Evolutionary conservation across 2,113 vertebrate genomes (phyloP).

Genomic region (Periophthalmodon schlosseri): DNA sequence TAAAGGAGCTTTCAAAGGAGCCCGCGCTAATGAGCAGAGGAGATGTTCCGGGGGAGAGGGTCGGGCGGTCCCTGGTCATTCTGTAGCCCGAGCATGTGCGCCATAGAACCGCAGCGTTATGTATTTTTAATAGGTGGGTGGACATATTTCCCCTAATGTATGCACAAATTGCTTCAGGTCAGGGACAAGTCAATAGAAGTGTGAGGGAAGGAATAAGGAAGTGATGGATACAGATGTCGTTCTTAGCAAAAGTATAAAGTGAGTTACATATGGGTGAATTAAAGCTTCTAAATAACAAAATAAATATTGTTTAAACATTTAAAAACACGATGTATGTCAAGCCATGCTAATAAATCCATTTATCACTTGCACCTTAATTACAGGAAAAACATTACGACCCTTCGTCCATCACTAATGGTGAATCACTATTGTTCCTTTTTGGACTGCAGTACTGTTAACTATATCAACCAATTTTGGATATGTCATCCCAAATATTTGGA

Average conservation of each 20-base stretch:
- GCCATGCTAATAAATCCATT: no score
- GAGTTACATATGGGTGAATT: no score
- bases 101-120: slow-evolving; percentile 34
- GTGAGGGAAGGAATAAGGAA: slow-evolving; percentile 15
- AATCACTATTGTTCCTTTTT: no score
- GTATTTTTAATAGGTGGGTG: slow-evolving; percentile 56
- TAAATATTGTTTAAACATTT: no score
- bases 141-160: slow-evolving; percentile 55
- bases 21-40: not conserved
- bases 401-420: no score
- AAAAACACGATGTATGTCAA: no score
- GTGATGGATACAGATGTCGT: not conserved
- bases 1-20: not conserved
- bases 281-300: no score
- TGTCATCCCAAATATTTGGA: no score
- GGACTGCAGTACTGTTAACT: no score
- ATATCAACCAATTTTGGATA: no score
- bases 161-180: slow-evolving; percentile 42
- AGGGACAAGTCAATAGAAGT: slow-evolving; percentile 27
- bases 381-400: no score
- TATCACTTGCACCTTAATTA: no score
- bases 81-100: slow-evolving; percentile 5
- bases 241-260: not conserved
- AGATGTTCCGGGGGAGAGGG: not conserved
- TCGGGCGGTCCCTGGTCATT: slow-evolving; percentile 11